Percentiles rank a stretch among this genome's conserved stretches.
phyloP scores from a whole-genome alignment of 2,797 vertebrate species.

The Dryobates pubescens region DNA sequence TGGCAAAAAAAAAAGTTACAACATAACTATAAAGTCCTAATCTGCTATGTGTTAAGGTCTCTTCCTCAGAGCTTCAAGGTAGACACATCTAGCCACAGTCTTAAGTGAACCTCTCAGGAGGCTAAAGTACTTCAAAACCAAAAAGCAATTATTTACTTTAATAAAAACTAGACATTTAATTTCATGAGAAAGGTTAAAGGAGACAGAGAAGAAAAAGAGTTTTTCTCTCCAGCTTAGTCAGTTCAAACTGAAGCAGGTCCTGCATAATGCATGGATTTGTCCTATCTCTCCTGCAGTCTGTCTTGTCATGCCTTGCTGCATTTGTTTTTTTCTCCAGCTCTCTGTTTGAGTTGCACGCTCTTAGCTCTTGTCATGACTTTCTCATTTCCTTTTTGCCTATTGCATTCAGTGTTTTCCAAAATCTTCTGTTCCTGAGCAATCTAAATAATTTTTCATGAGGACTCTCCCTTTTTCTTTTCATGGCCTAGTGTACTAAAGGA shows the following conservation, averaged over 20 bases:
- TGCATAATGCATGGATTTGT: neutral
- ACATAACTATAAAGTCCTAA: neutral
- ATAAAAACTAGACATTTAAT: neutral
- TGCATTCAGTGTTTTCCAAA: neutral
- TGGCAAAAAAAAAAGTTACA: neutral
- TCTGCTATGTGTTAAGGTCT: neutral
- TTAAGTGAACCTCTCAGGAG: neutral
- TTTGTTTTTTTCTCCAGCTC: neutral
- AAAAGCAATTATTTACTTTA: neutral
- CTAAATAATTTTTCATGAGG: neutral
- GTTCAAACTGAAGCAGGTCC: neutral
- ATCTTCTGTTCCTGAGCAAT: neutral
- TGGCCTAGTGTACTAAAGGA: neutral
- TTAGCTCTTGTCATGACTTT: neutral
- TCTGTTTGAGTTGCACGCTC: neutral
- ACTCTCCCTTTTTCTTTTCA: neutral
- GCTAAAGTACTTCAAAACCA: neutral
- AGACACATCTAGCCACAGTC: neutral
- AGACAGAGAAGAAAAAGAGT: neutral
- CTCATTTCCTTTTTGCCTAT: neutral
- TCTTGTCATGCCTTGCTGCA: accelerated
- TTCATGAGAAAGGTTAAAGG: neutral
- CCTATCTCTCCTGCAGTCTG: neutral
- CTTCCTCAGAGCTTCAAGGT: neutral
- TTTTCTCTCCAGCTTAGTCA: neutral